Percentiles rank a stretch among this genome's conserved stretches.
phyloP scores from a whole-genome alignment of 2,113 vertebrate species.

The Paradoxurus hermaphroditus region DNA sequence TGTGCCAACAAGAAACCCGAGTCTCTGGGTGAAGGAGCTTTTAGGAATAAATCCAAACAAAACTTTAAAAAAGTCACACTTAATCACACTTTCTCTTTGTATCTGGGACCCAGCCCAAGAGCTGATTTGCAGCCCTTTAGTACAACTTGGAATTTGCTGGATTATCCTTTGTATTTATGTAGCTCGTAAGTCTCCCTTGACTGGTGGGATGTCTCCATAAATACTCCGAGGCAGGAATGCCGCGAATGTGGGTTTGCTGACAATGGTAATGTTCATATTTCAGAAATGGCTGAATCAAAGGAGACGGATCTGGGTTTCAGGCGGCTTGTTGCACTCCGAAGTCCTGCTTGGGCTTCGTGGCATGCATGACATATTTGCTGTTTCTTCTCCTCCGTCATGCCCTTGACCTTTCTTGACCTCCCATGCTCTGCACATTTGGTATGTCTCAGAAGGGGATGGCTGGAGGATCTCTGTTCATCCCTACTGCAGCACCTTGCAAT shows the following conservation, averaged over 20 bases:
- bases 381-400: fast-evolving
- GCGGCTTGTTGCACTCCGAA: fast-evolving
- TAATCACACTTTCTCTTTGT: slow-evolving; percentile 51
- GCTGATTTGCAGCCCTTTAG: slow-evolving; percentile 58
- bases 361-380: fast-evolving
- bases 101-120: slow-evolving; percentile 47
- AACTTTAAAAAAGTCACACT: slow-evolving; percentile 59
- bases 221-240: background rate
- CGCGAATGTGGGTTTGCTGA: background rate
- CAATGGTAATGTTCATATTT: background rate
- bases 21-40: slow-evolving; percentile 54
- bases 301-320: background rate
- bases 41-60: slow-evolving; percentile 75
- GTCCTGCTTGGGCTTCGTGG: fast-evolving
- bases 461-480: background rate
- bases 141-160: background rate
- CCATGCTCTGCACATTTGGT: fast-evolving
- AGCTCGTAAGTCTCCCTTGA: slow-evolving; percentile 32
- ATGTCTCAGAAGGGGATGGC: fast-evolving
- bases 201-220: slow-evolving; percentile 48
- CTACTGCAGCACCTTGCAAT: fast-evolving
- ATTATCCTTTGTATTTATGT: slow-evolving; percentile 49
- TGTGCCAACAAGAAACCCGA: background rate
- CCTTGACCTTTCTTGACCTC: background rate
- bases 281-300: background rate